A percentile compares a stretch with the other conserved stretches of the same genome.
Evolutionary conservation across 2,113 vertebrate species (phyloP).

Genomic region (Ctenomys sociabilis): DNA sequence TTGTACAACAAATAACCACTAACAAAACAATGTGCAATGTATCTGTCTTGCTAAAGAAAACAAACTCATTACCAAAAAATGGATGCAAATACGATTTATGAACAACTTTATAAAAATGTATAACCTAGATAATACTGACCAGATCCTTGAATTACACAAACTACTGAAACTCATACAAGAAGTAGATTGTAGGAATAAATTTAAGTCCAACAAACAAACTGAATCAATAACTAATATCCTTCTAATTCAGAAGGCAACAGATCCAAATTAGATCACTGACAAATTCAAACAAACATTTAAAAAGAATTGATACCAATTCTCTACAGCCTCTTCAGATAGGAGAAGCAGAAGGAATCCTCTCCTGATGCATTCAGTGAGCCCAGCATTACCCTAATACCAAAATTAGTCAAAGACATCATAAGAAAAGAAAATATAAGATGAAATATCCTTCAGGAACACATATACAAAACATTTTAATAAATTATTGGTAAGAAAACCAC

Average conservation of each 20-base stretch:
- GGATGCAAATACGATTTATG: background rate
- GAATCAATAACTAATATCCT: background rate
- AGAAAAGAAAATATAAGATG: background rate
- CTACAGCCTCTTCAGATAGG: background rate
- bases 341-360: background rate
- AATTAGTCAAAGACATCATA: background rate
- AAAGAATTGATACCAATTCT: background rate
- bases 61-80: too few species aligned
- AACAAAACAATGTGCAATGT: too few species aligned
- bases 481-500: background rate
- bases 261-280: background rate
- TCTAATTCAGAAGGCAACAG: background rate
- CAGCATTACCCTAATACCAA: background rate
- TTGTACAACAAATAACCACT: too few species aligned
- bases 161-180: background rate
- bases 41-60: too few species aligned
- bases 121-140: background rate
- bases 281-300: conserved; percentile 21
- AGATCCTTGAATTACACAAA: background rate
- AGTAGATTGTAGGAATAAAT: background rate
- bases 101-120: background rate
- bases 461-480: background rate
- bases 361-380: background rate
- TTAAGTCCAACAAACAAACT: background rate
- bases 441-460: background rate